Conservation (phyloP, 2,797 vertebrate species). For the Cynopterus sphinx region DNA sequence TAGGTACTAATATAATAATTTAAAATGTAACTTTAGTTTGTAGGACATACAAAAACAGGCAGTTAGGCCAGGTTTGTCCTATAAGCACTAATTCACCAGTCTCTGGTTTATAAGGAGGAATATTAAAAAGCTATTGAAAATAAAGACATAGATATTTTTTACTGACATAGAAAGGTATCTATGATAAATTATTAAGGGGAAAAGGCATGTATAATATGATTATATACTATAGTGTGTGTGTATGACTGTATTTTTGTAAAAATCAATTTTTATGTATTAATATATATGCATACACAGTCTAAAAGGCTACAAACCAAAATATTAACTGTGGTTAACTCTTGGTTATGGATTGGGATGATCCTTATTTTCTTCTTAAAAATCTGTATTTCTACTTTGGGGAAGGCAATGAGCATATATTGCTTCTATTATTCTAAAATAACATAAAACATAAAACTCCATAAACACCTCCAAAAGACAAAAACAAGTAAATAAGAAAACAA, state of each 20-base stretch:
- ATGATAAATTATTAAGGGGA: not conserved
- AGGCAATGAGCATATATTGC: not conserved
- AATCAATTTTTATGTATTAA: not conserved
- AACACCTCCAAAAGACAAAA: not conserved
- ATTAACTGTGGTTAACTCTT: not conserved
- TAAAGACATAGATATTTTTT: not conserved
- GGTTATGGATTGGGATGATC: not conserved
- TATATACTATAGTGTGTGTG: not conserved
- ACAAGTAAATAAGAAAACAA: not conserved
- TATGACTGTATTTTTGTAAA: not conserved
- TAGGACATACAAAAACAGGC: not conserved
- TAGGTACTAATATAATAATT: not conserved
- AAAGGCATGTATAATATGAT: not conserved
- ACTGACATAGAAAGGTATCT: not conserved
- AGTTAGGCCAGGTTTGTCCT: not conserved
- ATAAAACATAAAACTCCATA: not conserved
- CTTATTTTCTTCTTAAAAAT: not conserved
- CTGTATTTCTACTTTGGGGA: not conserved
- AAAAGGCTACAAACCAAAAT: not conserved
- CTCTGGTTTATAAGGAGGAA: not conserved
- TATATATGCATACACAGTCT: not conserved
- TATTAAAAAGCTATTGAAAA: not conserved
- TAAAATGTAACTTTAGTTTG: not conserved
- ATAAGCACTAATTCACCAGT: not conserved
- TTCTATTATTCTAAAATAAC: slow-evolving; percentile 8